phyloP scores from a whole-genome alignment of 2,797 vertebrate genomes.

The Tenualosa thibaudeaui region DNA sequence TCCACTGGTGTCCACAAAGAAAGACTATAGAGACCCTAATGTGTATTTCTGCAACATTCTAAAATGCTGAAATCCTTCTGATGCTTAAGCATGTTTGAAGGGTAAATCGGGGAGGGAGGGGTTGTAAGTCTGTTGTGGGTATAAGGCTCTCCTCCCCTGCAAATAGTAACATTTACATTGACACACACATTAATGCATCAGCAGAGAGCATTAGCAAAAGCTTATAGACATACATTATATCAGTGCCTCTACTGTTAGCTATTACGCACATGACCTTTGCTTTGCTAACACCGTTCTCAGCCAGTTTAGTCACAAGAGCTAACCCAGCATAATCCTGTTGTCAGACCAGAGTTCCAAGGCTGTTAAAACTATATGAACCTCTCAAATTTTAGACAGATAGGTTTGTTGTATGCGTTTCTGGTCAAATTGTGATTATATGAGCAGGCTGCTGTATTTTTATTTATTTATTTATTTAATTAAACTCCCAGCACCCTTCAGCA shows the following conservation, averaged over 20 bases:
- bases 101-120: background rate
- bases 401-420: background rate
- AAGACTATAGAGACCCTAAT: background rate
- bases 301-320: background rate
- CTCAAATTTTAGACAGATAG: background rate
- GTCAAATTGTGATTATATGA: background rate
- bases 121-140: too few relatives aligned
- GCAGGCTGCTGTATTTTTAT: too few relatives aligned
- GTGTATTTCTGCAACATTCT: background rate
- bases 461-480: too few relatives aligned
- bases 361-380: background rate
- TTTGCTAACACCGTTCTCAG: background rate
- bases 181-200: background rate
- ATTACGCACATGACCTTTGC: background rate
- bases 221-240: background rate
- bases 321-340: background rate
- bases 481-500: too few relatives aligned
- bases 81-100: background rate
- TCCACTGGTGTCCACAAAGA: background rate
- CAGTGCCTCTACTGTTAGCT: background rate
- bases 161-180: background rate
- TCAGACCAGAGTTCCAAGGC: background rate
- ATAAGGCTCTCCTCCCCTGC: too few relatives aligned
- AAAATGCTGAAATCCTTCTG: background rate
- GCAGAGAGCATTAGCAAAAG: background rate